These are phyloP conservation scores for Teleogryllus occipitalis DNA, from an alignment of 1,140 invertebrate species.

Conservation along the genomic window DNA sequence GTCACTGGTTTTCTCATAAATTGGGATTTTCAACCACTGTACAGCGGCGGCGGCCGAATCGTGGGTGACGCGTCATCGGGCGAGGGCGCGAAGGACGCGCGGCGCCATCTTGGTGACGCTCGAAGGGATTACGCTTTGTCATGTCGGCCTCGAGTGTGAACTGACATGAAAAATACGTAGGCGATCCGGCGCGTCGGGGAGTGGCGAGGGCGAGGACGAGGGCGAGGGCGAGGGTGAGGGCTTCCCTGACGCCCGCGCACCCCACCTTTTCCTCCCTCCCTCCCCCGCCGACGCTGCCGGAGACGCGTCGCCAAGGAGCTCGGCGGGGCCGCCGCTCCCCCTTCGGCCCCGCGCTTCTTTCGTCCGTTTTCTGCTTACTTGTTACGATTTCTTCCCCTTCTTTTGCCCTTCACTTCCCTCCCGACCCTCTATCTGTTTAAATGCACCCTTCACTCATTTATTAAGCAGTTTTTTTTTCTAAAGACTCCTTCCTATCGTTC, in stretches of 20 bases:
- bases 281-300: too few species aligned
- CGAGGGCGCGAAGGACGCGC: not conserved
- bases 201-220: not conserved
- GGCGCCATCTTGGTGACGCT: not conserved
- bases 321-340: not conserved
- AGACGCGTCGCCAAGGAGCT: too few species aligned
- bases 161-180: not conserved
- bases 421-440: not conserved
- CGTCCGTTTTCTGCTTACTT: conserved; percentile 12
- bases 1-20: too few species aligned
- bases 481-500: not conserved
- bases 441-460: conserved; percentile 7
- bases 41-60: too few species aligned
- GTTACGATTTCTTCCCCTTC: conserved; percentile 9
- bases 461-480: not conserved
- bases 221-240: not conserved
- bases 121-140: not conserved
- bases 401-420: not conserved
- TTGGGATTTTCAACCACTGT: too few species aligned
- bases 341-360: not conserved
- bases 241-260: not conserved
- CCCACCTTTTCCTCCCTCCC: not conserved
- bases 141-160: not conserved
- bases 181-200: not conserved
- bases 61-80: not conserved